phyloP scores from a whole-genome alignment of 2,888 invertebrate genomes.

The Callinectes sapidus region DNA sequence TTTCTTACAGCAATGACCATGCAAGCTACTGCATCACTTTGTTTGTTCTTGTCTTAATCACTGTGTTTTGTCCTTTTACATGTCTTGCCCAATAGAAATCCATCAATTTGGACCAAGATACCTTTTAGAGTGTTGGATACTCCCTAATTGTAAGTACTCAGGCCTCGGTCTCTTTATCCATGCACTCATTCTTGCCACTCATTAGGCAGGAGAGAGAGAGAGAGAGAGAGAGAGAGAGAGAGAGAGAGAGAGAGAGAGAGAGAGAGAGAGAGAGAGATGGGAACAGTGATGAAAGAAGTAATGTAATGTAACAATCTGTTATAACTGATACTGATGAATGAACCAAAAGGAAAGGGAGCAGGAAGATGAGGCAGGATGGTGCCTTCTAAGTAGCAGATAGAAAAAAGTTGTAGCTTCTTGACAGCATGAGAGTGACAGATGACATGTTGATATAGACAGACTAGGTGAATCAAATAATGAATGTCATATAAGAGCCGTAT shows the following conservation, averaged over 20 bases:
- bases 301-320: not conserved
- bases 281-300: not conserved
- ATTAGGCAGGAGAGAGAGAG: not conserved
- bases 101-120: constrained; percentile 51
- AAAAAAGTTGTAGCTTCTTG: not conserved
- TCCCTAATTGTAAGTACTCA: constrained; percentile 36
- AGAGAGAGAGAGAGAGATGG: constrained; percentile 5
- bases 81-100: constrained; percentile 44
- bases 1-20: not conserved
- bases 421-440: not conserved
- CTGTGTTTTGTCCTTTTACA: constrained; percentile 40
- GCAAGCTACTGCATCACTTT: not conserved
- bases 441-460: not conserved
- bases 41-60: not conserved
- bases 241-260: constrained; percentile 26
- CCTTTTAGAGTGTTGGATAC: constrained; percentile 41
- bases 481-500: too few species aligned
- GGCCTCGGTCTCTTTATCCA: not conserved
- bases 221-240: constrained; percentile 1
- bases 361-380: not conserved
- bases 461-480: too few species aligned
- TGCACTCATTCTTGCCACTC: not conserved
- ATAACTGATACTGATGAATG: not conserved
- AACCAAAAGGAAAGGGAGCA: not conserved
- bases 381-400: not conserved